A percentile compares a stretch with the other conserved stretches of the same genome.
Evolutionary conservation across 2,888 invertebrate genomes (phyloP).

Genomic region (Himalopsyche tibetana): DNA sequence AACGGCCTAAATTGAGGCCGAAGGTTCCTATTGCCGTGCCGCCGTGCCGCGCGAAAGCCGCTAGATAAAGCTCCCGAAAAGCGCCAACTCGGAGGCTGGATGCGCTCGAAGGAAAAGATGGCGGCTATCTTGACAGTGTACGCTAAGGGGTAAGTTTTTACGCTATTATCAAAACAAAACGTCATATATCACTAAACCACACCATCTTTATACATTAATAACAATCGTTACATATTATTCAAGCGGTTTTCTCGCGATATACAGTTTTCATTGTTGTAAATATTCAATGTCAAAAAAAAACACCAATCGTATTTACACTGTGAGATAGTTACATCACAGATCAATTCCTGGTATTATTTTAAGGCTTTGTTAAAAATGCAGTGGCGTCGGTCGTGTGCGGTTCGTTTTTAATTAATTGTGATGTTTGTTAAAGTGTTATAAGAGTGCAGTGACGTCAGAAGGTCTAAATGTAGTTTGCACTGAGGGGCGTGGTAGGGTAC

Average conservation of each 20-base stretch:
- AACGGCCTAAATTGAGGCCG: slow-evolving; percentile 1
- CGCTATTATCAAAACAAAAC: not conserved
- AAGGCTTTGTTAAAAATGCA: slow-evolving; percentile 13
- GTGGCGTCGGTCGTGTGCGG: slow-evolving; percentile 18
- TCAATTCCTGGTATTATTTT: slow-evolving; percentile 48
- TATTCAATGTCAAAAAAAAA: slow-evolving; percentile 32
- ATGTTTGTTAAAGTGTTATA: slow-evolving; percentile 27
- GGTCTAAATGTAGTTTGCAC: slow-evolving; percentile 53
- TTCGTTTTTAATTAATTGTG: slow-evolving; percentile 19
- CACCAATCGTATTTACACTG: slow-evolving; percentile 7
- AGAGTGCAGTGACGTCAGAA: slow-evolving; percentile 47
- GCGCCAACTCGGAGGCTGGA: slow-evolving; percentile 14
- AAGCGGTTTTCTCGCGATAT: not conserved
- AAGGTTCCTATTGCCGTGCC: not conserved
- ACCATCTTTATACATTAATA: not conserved
- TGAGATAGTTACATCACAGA: slow-evolving; percentile 56
- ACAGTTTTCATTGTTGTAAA: slow-evolving; percentile 15
- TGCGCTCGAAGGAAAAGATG: slow-evolving; percentile 14
- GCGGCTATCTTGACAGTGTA: slow-evolving; percentile 53
- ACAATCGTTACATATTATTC: not conserved
- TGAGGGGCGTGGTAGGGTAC: slow-evolving; percentile 60
- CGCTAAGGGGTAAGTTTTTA: slow-evolving; percentile 54
- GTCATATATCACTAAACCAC: not conserved
- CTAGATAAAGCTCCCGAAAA: not conserved
- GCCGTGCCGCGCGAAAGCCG: not conserved